Evolutionary conservation across 1,140 invertebrate genomes (phyloP).

Genomic region (Microplitis demolitor): DNA sequence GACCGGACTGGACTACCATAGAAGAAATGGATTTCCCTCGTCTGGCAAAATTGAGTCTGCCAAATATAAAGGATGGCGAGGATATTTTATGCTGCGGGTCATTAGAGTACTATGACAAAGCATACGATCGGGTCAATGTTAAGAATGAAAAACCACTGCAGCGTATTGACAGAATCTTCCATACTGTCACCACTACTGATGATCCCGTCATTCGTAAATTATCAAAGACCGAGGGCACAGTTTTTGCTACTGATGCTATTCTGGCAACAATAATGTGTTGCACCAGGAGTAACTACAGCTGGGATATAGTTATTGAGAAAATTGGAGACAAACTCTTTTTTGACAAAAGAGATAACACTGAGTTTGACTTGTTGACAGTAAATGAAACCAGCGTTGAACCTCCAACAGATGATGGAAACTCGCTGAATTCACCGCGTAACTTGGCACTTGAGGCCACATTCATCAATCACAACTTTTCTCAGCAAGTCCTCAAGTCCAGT

Average conservation of each 20-base stretch:
- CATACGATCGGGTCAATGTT: constrained; percentile 95
- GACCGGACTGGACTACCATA: constrained; percentile 95
- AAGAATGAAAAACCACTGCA: constrained; percentile 93
- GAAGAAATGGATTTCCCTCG: constrained; percentile 99
- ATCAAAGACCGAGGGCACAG: constrained; percentile 92
- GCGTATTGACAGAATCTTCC: constrained; percentile 94
- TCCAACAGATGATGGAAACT: constrained; percentile 92
- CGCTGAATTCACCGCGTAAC: constrained; percentile 94
- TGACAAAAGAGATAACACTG: constrained; percentile 97
- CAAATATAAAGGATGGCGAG: constrained; percentile 83
- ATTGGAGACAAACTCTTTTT: constrained; percentile 98
- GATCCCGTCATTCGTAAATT: constrained; percentile 96
- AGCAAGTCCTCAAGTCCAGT: constrained; percentile 78
- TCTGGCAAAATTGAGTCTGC: constrained; percentile 89
- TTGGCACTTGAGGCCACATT: constrained; percentile 97
- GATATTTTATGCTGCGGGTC: constrained; percentile 86
- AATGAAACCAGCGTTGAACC: constrained; percentile 98
- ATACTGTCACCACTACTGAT: constrained; percentile 98
- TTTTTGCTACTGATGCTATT: constrained; percentile 98
- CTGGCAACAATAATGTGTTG: constrained; percentile 98
- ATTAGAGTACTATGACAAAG: constrained; percentile 96
- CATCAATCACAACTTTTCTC: constrained; percentile 99
- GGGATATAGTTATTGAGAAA: constrained; percentile 99
- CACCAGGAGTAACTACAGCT: constrained; percentile 96
- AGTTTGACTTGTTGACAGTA: constrained; percentile 96